Base-by-base conservation (phyloP, 1,140 invertebrate genomes). In the Meteorus sp. region DNA sequence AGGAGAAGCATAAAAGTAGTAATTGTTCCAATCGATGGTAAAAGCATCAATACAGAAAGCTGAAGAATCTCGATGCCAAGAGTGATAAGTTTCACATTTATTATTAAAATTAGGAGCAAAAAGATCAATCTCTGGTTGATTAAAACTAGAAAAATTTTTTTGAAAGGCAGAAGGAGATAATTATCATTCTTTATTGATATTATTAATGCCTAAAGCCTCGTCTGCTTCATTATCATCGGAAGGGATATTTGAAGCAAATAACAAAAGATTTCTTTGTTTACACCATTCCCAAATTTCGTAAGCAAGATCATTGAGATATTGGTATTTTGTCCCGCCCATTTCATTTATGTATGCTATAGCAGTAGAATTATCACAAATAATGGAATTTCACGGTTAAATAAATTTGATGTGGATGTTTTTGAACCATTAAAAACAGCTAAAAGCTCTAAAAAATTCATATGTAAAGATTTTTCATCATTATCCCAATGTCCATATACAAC, bases 391-490 rank as follows among this genome's bases (percentile, higher is more conserved):
- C 8, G 3, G 29, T 23, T 25, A 7, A 15, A 27, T 3, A 17
- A 39, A 5, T 19, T 17, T 2, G 20, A 11, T 2, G 60, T 60
- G 43, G 62, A 62, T 9, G 41, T 41, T 56, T 60, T 48, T 20
- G 48, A 17, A 15, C 13, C 59, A n/a, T 64, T 43, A 17, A 59
- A 57, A 8, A 23, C 66, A 9, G 68, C 68, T n/a, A 55, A 23
- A 2, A 65, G 44, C 23, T 65, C 61, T 2, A 63, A 17, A 20
- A 37, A 31, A 47, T 63, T 63, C 19, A 67, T 64, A 31, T 67
- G 65, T 1, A 20, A 33, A 1, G 8, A 17, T 17, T 19, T 43
- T 23, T 64, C 62, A 3, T 50, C 35, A 8, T 15, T 0, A 0
- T n/a, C 33, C 65, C 62, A 67, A 27, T 43, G 44, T 3, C 62